Percentiles rank a stretch among this genome's conserved stretches.
Evolutionary conservation across 64 coral and sea anemone genomes (phyloP).

Genomic region (Montipora sp.): DNA sequence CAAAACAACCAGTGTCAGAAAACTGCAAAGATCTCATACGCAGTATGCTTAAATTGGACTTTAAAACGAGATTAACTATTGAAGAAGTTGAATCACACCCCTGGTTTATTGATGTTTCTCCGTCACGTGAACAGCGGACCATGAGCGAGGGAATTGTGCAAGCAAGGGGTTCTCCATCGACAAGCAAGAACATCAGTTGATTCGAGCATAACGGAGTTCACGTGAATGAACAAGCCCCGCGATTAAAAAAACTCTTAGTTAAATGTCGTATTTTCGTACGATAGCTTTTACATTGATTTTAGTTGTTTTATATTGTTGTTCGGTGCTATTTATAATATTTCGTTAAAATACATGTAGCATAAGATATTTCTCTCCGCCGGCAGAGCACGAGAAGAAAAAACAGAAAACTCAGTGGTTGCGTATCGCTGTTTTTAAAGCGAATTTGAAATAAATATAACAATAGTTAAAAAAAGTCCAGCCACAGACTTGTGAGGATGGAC

Average conservation of each 20-base stretch:
- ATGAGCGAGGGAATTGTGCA: background rate
- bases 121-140: background rate
- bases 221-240: background rate
- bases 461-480: no score
- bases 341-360: background rate
- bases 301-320: background rate
- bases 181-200: background rate
- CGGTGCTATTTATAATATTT: background rate
- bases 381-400: no score
- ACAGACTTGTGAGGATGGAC: no score
- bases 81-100: constrained; percentile 56
- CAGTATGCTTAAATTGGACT: constrained; percentile 71
- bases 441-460: no score
- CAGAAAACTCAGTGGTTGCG: no score
- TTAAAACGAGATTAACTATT: constrained; percentile 52
- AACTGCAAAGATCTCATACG: constrained; percentile 82
- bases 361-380: no score
- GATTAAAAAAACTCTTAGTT: background rate
- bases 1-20: constrained; percentile 76
- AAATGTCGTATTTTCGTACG: background rate
- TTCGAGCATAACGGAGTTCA: background rate
- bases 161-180: background rate
- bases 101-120: constrained; percentile 33
- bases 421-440: no score
- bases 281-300: background rate